phyloP scores from a whole-genome alignment of 2,888 invertebrate genomes.

The Tyria jacobaeae region DNA sequence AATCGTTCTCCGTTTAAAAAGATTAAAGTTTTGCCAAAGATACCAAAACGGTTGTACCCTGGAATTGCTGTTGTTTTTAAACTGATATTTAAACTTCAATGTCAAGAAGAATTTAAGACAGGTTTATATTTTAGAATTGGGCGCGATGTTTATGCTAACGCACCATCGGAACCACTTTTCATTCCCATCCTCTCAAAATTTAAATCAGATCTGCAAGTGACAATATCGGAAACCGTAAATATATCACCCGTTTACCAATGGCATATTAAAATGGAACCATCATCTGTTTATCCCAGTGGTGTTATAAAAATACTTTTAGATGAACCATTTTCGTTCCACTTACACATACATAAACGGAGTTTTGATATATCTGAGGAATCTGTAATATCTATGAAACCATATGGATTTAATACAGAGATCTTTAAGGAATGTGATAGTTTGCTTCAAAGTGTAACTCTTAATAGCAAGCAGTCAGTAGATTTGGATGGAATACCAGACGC shows the following conservation, averaged over 20 bases:
- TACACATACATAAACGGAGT: conserved; percentile 62
- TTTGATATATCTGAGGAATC: conserved; percentile 50
- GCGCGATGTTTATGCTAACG: conserved; percentile 46
- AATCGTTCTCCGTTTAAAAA: conserved; percentile 57
- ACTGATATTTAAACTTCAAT: conserved; percentile 61
- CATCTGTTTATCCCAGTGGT: conserved; percentile 58
- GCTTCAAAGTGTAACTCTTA: not conserved
- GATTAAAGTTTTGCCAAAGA: conserved; percentile 59
- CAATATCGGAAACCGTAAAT: conserved; percentile 57
- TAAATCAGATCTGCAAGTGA: conserved; percentile 42
- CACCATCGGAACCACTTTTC: conserved; percentile 56
- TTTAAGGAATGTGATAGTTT: conserved; percentile 2
- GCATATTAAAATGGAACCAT: conserved; percentile 58
- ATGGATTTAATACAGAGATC: conserved; percentile 16
- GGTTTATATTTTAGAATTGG: conserved; percentile 67
- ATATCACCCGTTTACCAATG: conserved; percentile 69
- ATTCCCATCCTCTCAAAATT: conserved; percentile 64
- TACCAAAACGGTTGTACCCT: conserved; percentile 64
- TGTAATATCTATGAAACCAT: conserved; percentile 46
- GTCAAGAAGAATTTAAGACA: conserved; percentile 55
- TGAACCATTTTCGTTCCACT: conserved; percentile 58
- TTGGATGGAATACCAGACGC: not conserved
- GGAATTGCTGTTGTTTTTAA: conserved; percentile 64
- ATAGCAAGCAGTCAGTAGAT: not conserved
- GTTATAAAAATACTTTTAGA: conserved; percentile 53